phyloP scores from a whole-genome alignment of 2,888 invertebrate genomes.

The Allophyes oxyacanthae region DNA sequence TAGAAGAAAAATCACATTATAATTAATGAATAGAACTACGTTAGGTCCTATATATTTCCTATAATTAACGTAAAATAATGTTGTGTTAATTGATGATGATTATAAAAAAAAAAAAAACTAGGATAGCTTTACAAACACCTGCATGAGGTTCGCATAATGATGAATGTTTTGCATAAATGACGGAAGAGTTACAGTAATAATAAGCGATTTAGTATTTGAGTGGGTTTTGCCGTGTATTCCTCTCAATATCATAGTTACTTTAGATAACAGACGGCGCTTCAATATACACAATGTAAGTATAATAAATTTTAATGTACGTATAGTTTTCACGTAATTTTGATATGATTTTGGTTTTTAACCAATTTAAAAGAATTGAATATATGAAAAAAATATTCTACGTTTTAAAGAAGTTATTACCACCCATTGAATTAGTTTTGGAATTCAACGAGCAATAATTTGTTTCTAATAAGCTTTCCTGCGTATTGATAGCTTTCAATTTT shows the following conservation, averaged over 20 bases:
- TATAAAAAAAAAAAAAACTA: conserved; percentile 12
- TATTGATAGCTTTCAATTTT: too few relatives aligned
- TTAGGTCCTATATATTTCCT: too few relatives aligned
- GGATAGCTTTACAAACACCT: conserved; percentile 20
- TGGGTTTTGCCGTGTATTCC: conserved; percentile 53
- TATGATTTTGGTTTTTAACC: too few relatives aligned
- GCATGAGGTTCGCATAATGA: conserved; percentile 21
- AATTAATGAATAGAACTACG: too few relatives aligned
- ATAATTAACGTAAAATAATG: neutral
- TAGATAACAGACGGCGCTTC: conserved; percentile 15
- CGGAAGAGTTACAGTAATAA: conserved; percentile 6
- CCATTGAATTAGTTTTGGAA: too few relatives aligned
- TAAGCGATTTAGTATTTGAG: conserved; percentile 25
- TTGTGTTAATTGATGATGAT: neutral
- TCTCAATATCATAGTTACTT: conserved; percentile 26
- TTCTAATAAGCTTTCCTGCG: too few relatives aligned
- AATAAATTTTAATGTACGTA: neutral
- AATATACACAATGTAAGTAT: neutral
- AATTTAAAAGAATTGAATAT: too few relatives aligned
- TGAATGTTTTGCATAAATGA: conserved; percentile 18
- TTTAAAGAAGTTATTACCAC: too few relatives aligned
- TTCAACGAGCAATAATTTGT: too few relatives aligned
- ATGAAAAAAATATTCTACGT: too few relatives aligned
- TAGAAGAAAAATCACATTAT: too few relatives aligned
- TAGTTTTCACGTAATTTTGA: too few relatives aligned